Percentiles rank a stretch among this genome's conserved stretches.
Evolutionary conservation across 1,140 invertebrate genomes (phyloP).

Genomic region (Solenopsis fugax): DNA sequence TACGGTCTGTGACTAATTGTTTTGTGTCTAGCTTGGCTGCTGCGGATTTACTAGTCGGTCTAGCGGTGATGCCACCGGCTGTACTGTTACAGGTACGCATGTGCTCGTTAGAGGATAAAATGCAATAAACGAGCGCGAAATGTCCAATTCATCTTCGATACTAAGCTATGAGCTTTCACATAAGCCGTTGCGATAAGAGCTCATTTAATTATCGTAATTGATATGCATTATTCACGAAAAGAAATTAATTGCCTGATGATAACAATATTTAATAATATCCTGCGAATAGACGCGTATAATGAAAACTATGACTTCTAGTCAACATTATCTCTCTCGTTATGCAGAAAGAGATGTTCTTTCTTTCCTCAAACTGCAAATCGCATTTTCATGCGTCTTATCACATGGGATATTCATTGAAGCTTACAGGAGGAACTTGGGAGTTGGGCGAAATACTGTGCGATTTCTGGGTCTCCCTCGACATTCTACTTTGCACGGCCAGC

Average conservation of each 20-base stretch:
- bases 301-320: not conserved
- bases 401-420: constrained; percentile 66
- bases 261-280: constrained; percentile 29
- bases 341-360: constrained; percentile 29
- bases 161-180: not conserved
- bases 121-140: constrained; percentile 1
- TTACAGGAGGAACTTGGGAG: constrained; percentile 90
- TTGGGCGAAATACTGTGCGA: constrained; percentile 93
- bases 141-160: not conserved
- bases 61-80: constrained; percentile 98
- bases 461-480: constrained; percentile 97
- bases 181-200: not conserved
- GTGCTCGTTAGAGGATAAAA: not conserved
- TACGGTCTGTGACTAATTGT: constrained; percentile 97
- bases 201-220: constrained; percentile 27
- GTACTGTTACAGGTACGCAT: constrained; percentile 88
- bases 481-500: constrained; percentile 96
- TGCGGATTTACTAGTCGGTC: constrained; percentile 96
- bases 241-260: not conserved
- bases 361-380: not conserved
- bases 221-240: not conserved
- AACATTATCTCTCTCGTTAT: constrained; percentile 32
- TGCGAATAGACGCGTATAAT: not conserved
- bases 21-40: constrained; percentile 97
- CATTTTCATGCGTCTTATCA: constrained; percentile 63